Percentiles rank a stretch among this genome's conserved stretches.
These are phyloP conservation scores for Kryptolebias marmoratus DNA, from an alignment of 2,113 vertebrate genomes.

Conservation along the genomic window DNA sequence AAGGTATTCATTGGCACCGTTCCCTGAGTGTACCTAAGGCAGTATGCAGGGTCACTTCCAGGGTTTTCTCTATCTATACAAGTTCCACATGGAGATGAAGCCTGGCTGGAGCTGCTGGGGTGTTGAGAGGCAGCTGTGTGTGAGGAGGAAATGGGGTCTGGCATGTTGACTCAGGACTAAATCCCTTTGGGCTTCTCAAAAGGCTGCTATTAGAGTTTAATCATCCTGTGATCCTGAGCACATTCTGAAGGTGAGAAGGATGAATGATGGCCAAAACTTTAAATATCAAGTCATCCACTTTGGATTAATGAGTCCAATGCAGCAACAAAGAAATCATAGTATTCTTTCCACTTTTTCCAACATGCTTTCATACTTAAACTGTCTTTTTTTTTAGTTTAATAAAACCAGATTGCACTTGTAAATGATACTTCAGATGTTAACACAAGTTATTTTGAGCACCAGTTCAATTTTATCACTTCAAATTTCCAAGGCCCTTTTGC, in stretches of 20 bases:
- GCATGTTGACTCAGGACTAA: constrained; percentile 81
- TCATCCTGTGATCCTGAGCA: constrained; percentile 62
- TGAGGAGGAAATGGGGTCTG: constrained; percentile 81
- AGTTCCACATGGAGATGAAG: constrained; percentile 60
- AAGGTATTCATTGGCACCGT: constrained; percentile 22
- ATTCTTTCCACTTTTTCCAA: constrained; percentile 18
- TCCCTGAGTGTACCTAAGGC: constrained; percentile 39
- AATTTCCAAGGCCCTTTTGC: constrained; percentile 26
- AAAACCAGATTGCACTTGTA: constrained; percentile 33
- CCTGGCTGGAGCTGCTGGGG: constrained; percentile 52
- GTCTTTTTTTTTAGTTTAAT: background rate
- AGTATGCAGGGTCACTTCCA: constrained; percentile 59
- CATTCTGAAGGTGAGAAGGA: constrained; percentile 51
- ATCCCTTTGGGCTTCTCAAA: constrained; percentile 75
- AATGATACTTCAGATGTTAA: constrained; percentile 29
- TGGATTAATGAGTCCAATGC: constrained; percentile 47
- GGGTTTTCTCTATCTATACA: constrained; percentile 58
- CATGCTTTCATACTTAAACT: background rate
- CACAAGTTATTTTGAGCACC: constrained; percentile 1
- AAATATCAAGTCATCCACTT: constrained; percentile 36
- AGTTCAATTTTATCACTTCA: constrained; percentile 35
- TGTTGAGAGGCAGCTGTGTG: constrained; percentile 72
- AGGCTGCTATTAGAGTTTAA: constrained; percentile 78
- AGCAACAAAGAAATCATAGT: constrained; percentile 29
- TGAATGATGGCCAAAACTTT: constrained; percentile 51